Evolutionary conservation across 2,113 vertebrate species (phyloP).

Genomic region (Noturus placidus): DNA sequence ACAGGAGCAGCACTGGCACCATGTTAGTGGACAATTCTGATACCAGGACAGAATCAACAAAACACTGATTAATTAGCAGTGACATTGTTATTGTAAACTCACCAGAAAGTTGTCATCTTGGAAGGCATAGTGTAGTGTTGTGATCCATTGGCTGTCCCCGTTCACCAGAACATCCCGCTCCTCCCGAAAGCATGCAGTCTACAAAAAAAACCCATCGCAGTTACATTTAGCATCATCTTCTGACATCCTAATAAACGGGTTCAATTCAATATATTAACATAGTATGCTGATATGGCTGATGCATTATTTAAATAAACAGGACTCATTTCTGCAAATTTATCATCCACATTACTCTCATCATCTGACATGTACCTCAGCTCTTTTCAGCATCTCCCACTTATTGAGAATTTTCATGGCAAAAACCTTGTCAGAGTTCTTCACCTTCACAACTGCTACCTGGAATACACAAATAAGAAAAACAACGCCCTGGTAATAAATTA

Average conservation of each 20-base stretch:
- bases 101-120: conserved; percentile 98
- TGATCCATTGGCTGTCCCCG: conserved; percentile 97
- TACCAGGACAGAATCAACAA: not conserved
- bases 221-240: not conserved
- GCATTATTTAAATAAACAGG: not conserved
- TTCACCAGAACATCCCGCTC: conserved; percentile 97
- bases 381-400: conserved; percentile 99
- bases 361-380: conserved; percentile 86
- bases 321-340: not conserved
- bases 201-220: not conserved
- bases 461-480: conserved; percentile 23
- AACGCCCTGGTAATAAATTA: not conserved
- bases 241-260: not conserved
- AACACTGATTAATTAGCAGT: not conserved
- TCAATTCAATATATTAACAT: not conserved
- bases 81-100: conserved; percentile 46
- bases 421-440: conserved; percentile 94
- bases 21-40: not conserved
- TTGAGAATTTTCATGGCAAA: conserved; percentile 99
- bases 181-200: conserved; percentile 98
- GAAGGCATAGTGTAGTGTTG: conserved; percentile 95
- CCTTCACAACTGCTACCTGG: conserved; percentile 96
- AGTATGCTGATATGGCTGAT: not conserved
- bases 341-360: not conserved
- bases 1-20: not conserved